A percentile compares a stretch with the other conserved stretches of the same genome.
phyloP scores from a whole-genome alignment of 2,113 vertebrate genomes.

The Catharus minimus region DNA sequence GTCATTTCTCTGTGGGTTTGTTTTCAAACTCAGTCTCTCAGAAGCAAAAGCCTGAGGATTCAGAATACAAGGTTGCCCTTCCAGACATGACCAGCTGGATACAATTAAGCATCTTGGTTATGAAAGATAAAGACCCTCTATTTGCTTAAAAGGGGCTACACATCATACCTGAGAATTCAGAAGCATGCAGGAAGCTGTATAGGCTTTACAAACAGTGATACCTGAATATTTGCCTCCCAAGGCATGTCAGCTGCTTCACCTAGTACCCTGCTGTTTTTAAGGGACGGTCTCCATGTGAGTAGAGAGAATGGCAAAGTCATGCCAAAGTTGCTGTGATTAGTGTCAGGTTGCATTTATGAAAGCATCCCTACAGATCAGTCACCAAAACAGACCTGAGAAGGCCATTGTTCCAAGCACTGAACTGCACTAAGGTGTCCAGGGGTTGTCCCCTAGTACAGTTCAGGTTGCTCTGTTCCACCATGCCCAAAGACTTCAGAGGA shows the following conservation, averaged over 20 bases:
- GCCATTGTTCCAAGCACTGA: not conserved
- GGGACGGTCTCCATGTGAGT: not conserved
- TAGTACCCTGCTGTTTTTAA: not conserved
- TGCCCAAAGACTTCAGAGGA: not conserved
- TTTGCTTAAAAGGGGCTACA: not conserved
- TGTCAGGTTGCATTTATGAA: not conserved
- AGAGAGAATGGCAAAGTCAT: not conserved
- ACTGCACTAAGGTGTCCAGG: not conserved
- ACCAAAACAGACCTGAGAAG: not conserved
- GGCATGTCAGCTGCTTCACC: not conserved
- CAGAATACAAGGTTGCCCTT: not conserved
- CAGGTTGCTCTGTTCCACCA: not conserved
- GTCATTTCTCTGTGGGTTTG: not conserved
- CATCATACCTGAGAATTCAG: not conserved
- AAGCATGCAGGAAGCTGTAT: not conserved
- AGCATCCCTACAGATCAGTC: not conserved
- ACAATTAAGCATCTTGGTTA: not conserved
- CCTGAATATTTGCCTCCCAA: not conserved
- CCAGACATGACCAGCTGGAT: not conserved
- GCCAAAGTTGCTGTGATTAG: not conserved
- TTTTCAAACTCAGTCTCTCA: not conserved
- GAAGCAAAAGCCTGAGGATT: not conserved
- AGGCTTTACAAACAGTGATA: not conserved
- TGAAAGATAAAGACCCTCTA: not conserved
- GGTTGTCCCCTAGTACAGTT: not conserved